A percentile compares a stretch with the other conserved stretches of the same genome.
phyloP scores from a whole-genome alignment of 2,888 invertebrate species.

The Watsonalla cultraria region DNA sequence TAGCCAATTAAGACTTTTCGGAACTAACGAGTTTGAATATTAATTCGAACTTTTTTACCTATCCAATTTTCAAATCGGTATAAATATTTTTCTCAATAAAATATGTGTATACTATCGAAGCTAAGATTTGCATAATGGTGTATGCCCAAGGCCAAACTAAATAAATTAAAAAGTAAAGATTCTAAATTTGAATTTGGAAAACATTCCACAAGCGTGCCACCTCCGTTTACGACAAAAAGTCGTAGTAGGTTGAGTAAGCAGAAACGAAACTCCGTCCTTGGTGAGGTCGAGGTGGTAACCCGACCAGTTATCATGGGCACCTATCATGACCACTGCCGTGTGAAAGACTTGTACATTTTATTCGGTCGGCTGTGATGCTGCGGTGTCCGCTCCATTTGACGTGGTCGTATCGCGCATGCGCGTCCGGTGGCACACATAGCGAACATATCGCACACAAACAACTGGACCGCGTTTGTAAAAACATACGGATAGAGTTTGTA shows the following conservation, averaged over 20 bases:
- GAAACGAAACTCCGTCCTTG: slow-evolving; percentile 71
- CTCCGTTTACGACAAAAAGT: slow-evolving; percentile 60
- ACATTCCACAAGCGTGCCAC: slow-evolving; percentile 26
- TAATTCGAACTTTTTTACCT: background rate
- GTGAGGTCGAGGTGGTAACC: slow-evolving; percentile 55
- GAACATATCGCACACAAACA: slow-evolving; percentile 68
- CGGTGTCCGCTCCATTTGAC: slow-evolving; percentile 74
- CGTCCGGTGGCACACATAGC: slow-evolving; percentile 75
- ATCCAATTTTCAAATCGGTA: background rate
- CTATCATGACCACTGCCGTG: slow-evolving; percentile 2
- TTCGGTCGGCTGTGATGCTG: slow-evolving; percentile 35
- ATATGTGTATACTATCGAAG: background rate
- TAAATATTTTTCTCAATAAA: background rate
- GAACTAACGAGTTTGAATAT: background rate
- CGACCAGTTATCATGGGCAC: slow-evolving; percentile 20
- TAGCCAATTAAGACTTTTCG: background rate
- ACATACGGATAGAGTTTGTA: slow-evolving; percentile 47
- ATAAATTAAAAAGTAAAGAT: slow-evolving; percentile 3
- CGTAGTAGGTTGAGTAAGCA: slow-evolving; percentile 62
- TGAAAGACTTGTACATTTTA: slow-evolving; percentile 32
- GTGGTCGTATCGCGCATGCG: slow-evolving; percentile 44
- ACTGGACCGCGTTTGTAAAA: slow-evolving; percentile 68
- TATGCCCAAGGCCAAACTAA: background rate
- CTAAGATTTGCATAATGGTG: background rate
- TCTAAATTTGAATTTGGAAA: slow-evolving; percentile 21